Evolutionary conservation across 2,113 vertebrate genomes (phyloP).

Genomic region (Bothrops jararaca): DNA sequence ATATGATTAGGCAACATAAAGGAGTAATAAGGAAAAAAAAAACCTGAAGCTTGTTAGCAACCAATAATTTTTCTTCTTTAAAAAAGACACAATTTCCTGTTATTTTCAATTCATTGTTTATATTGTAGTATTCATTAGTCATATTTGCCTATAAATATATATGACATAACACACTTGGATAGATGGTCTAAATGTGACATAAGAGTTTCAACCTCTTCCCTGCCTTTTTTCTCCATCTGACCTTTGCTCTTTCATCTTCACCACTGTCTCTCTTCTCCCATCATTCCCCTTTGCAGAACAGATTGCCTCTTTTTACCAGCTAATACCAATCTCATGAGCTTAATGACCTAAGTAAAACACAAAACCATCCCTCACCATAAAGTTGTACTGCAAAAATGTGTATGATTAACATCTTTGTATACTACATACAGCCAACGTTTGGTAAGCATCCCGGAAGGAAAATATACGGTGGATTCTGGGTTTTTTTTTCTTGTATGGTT

Average conservation of each 20-base stretch:
- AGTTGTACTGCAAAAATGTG: neutral
- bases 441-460: neutral
- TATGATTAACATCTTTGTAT: neutral
- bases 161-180: neutral
- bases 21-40: neutral
- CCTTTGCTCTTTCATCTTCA: neutral
- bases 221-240: neutral
- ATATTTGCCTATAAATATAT: neutral
- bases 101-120: neutral
- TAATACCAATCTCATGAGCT: neutral
- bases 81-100: neutral
- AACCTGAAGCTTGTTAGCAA: neutral
- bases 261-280: neutral
- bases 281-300: neutral
- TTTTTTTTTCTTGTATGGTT: neutral
- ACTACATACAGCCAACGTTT: neutral
- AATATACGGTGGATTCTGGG: neutral
- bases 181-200: neutral
- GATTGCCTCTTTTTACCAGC: neutral
- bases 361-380: neutral
- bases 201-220: neutral
- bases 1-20: conserved; percentile 27
- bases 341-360: neutral
- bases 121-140: neutral
- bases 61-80: neutral